Conservation (phyloP, 2,113 vertebrate species). For the Brachyhypopomus occidentalis region DNA sequence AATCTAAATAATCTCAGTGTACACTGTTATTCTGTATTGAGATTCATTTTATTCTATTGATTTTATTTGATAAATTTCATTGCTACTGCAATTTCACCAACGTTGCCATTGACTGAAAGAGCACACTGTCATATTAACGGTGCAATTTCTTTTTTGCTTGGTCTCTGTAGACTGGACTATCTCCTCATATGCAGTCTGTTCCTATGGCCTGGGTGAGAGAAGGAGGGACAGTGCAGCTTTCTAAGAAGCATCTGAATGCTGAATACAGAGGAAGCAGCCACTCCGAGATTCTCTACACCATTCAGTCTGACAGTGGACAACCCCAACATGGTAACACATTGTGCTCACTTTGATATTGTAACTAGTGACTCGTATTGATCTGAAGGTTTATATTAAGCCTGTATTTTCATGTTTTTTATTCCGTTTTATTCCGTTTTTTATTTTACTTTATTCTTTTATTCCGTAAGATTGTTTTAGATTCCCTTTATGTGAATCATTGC, state of each 20-base stretch:
- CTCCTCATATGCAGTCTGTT: slow-evolving; percentile 72
- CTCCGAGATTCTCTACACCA: slow-evolving; percentile 83
- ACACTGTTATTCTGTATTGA: too few species aligned
- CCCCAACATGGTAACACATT: slow-evolving; percentile 81
- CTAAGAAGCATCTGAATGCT: slow-evolving; percentile 79
- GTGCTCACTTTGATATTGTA: background rate
- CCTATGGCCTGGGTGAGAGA: slow-evolving; percentile 89
- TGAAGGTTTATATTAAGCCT: background rate
- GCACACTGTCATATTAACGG: too few species aligned
- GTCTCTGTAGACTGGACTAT: slow-evolving; percentile 65
- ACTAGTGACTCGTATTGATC: background rate
- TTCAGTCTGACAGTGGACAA: slow-evolving; percentile 65
- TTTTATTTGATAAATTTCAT: too few species aligned
- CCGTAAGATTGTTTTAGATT: background rate
- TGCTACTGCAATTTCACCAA: too few species aligned
- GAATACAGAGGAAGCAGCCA: slow-evolving; percentile 71
- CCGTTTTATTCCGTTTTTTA: too few species aligned
- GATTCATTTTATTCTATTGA: too few species aligned
- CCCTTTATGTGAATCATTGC: background rate
- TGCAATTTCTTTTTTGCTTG: background rate
- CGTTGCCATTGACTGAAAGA: background rate
- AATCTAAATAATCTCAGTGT: too few species aligned
- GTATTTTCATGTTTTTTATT: background rate
- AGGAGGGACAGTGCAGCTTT: slow-evolving; percentile 89
- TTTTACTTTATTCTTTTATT: too few species aligned